phyloP scores from a whole-genome alignment of 2,888 invertebrate genomes.

The Platycheirus albimanus region DNA sequence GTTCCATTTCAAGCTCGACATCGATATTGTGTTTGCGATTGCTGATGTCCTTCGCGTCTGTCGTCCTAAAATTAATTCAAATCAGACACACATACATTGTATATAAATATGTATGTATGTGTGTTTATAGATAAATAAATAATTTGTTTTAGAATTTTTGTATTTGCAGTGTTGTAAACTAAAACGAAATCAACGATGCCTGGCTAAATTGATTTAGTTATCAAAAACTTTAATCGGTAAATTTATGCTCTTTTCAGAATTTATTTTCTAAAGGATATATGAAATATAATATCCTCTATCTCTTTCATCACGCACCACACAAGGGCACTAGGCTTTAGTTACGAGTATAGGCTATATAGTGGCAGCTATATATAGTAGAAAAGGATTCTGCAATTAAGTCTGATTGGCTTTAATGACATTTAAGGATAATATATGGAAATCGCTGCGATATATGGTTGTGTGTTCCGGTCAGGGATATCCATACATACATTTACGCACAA shows the following conservation, averaged over 20 bases:
- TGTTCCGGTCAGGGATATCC: conserved; percentile 15
- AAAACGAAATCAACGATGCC: not conserved
- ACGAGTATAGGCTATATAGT: not conserved
- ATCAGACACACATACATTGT: not conserved
- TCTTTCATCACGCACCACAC: too few species aligned
- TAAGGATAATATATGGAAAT: conserved; percentile 65
- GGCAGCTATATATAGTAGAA: not conserved
- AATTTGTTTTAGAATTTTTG: conserved; percentile 15
- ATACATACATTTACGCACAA: not conserved
- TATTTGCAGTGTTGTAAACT: conserved; percentile 20
- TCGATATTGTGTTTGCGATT: conserved; percentile 37
- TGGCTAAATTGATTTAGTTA: conserved; percentile 58
- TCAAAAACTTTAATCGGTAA: conserved; percentile 58
- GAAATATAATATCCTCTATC: not conserved
- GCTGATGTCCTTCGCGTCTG: conserved; percentile 10
- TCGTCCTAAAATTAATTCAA: conserved; percentile 31
- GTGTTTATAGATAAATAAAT: too few species aligned
- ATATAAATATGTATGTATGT: too few species aligned
- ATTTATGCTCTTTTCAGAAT: conserved; percentile 66
- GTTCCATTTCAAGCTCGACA: conserved; percentile 5
- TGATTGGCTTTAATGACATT: conserved; percentile 65
- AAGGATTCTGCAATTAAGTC: conserved; percentile 51
- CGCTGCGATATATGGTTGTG: conserved; percentile 12
- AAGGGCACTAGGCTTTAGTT: not conserved
- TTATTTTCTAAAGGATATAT: conserved; percentile 10